Evolutionary conservation across 1,140 invertebrate genomes (phyloP), one percentile per base, ranked within the genome.

Genomic region (Drosophila seguyi): DNA sequence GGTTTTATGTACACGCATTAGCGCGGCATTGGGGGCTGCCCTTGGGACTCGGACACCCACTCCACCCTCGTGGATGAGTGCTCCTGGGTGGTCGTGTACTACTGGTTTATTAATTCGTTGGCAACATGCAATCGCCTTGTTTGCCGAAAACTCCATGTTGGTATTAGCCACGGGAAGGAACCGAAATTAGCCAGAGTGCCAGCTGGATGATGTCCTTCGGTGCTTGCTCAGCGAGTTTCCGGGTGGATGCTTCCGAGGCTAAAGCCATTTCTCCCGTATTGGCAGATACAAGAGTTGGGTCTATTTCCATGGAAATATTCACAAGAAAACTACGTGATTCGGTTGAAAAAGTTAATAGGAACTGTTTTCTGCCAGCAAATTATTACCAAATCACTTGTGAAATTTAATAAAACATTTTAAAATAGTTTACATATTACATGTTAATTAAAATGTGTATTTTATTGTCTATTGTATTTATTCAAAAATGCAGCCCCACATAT

Each of bases 51-150:
- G 39, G 16, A 20, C 13, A 13, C 22, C 63, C 45, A 20, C 16
- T 29, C 63, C 36, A 29, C n/a, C 16, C 14, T 0, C 39, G 10
- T 11, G 69, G 67, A 59, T 71, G 76, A 83, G 72, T 88, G 84
- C 58, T 84, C 50, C 36, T 55, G 41, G 45, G 34, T 55, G 67
- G 50, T 45, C 48, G 39, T 79, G 71, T 75, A 75, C 44, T 79
- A 53, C 61, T 84, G 80, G 76, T 84, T 88, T 88, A 88, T 90
- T 88, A 88, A 88, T 88, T 80, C 72, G 61, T 63, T 66, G 50
- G 76, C 52, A 83, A 90, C 84, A 90, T 88, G 84, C 84, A 79
- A 80, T 60, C 60, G 41, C 72, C 71, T 79, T 86, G 83, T 77
- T 83, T 75, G 47, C 72, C 52, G 71, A 57, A 45, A 52, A 16